Evolutionary conservation across 2,888 invertebrate genomes (phyloP).

Genomic region (Philopedon plagiatum): DNA sequence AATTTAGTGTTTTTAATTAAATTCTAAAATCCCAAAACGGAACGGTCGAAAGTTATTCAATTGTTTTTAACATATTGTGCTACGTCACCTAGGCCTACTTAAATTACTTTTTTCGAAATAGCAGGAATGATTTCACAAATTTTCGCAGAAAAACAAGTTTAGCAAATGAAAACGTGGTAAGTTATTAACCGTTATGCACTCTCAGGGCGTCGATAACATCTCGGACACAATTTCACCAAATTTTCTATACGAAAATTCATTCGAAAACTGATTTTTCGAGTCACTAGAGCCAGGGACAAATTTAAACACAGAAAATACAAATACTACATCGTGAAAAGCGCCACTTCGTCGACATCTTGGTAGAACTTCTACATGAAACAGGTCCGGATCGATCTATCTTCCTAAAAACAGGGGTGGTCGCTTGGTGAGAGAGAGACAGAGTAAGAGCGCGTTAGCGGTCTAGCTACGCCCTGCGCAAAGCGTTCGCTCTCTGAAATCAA

Average conservation of each 20-base stretch:
- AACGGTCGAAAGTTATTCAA: slow-evolving; percentile 16
- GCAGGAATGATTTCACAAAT: slow-evolving; percentile 31
- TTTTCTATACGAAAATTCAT: slow-evolving; percentile 50
- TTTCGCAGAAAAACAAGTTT: slow-evolving; percentile 54
- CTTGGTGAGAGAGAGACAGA: slow-evolving; percentile 62
- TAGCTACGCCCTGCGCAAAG: slow-evolving; percentile 58
- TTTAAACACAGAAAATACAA: slow-evolving; percentile 64
- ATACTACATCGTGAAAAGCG: slow-evolving; percentile 59
- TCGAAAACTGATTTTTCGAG: slow-evolving; percentile 48
- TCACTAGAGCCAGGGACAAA: slow-evolving; percentile 35
- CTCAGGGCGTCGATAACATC: slow-evolving; percentile 51
- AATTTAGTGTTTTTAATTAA: slow-evolving; percentile 10
- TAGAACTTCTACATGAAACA: slow-evolving; percentile 66
- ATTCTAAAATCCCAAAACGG: slow-evolving; percentile 23
- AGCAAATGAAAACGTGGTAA: slow-evolving; percentile 59
- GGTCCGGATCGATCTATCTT: slow-evolving; percentile 70
- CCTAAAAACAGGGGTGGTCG: slow-evolving; percentile 62
- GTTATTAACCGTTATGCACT: slow-evolving; percentile 55
- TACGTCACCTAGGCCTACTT: slow-evolving; percentile 6
- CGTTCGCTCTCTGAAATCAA: slow-evolving; percentile 30
- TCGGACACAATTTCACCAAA: slow-evolving; percentile 50
- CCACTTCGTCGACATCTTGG: slow-evolving; percentile 67
- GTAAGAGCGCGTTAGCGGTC: slow-evolving; percentile 46
- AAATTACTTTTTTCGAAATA: slow-evolving; percentile 27
- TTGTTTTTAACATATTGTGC: slow-evolving; percentile 18